Conservation (phyloP, 2,797 vertebrate genomes). For the Babyrousa celebensis region DNA sequence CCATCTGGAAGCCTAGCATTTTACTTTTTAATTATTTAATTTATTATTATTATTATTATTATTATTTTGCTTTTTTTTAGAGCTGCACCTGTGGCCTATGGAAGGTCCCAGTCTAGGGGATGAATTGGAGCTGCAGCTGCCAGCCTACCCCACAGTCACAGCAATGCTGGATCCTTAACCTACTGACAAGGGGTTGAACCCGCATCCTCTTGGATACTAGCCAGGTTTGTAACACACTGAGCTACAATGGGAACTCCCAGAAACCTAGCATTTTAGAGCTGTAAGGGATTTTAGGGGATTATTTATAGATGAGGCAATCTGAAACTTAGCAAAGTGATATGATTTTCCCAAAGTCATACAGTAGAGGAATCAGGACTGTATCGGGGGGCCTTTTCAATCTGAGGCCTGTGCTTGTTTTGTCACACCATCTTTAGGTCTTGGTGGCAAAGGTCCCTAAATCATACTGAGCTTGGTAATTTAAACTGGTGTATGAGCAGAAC, state of each 20-base stretch:
- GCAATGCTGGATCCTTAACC: no score
- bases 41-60: no score
- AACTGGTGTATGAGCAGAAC: not conserved
- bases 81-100: no score
- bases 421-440: not conserved
- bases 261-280: slow-evolving; percentile 39
- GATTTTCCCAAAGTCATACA: not conserved
- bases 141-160: no score
- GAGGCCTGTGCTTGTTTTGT: not conserved
- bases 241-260: no score
- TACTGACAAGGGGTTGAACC: no score
- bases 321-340: not conserved
- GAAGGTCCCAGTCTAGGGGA: no score
- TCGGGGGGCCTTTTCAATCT: not conserved
- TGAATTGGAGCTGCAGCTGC: no score
- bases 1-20: not conserved
- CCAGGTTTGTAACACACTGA: no score
- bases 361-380: not conserved
- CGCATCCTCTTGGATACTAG: no score
- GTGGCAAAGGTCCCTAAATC: not conserved
- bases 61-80: no score
- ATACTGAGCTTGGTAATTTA: not conserved
- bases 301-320: slow-evolving; percentile 16
- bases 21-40: not conserved
- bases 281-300: not conserved